phyloP scores from a whole-genome alignment of 2,888 invertebrate genomes.

The Amblyjoppa proteus region DNA sequence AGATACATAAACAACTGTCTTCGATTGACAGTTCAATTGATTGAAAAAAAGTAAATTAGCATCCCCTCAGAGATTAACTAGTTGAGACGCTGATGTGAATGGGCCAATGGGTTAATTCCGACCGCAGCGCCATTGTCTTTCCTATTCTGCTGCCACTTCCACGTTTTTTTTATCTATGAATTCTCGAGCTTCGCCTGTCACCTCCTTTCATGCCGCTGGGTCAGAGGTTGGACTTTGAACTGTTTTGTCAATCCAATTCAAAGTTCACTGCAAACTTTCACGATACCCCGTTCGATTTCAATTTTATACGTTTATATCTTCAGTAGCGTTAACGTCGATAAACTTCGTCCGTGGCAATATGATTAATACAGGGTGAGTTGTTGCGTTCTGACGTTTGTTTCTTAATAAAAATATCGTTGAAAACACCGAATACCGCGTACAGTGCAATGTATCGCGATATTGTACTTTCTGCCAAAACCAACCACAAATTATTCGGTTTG shows the following conservation, averaged over 20 bases:
- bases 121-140: constrained; percentile 1
- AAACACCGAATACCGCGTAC: neutral
- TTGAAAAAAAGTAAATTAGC: neutral
- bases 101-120: neutral
- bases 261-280: constrained; percentile 29
- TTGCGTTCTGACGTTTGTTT: neutral
- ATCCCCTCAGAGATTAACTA: too few relatives aligned
- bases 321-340: neutral
- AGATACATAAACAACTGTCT: neutral
- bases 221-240: constrained; percentile 52
- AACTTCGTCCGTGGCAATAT: constrained; percentile 26
- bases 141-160: neutral
- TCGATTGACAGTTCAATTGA: neutral
- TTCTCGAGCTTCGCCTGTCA: neutral
- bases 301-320: constrained; percentile 10
- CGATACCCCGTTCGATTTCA: neutral
- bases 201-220: neutral
- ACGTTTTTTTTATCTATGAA: neutral
- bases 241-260: constrained; percentile 19
- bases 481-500: neutral
- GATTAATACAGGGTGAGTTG: constrained; percentile 60
- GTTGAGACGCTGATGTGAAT: neutral
- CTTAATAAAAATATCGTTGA: neutral
- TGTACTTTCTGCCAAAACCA: neutral
- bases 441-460: neutral